These are phyloP conservation scores for Pocillopora grandis DNA, from an alignment of 92 coral and sea anemone species.

Conservation along the genomic window DNA sequence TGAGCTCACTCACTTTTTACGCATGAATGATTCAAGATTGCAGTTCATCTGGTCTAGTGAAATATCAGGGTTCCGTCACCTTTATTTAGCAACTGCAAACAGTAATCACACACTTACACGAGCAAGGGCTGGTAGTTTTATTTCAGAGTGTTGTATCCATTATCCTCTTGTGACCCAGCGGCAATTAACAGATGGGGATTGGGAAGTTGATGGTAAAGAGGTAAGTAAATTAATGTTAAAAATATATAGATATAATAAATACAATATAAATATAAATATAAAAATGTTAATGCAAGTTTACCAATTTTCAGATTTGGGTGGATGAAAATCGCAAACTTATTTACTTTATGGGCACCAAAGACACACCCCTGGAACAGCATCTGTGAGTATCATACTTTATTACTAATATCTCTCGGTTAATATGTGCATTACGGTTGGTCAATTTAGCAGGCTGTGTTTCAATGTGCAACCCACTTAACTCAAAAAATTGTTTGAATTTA, in stretches of 20 bases:
- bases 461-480: background rate
- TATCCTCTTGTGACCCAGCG: conserved; percentile 89
- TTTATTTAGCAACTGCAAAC: conserved; percentile 81
- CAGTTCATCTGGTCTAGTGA: conserved; percentile 99
- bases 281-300: background rate
- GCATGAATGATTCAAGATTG: conserved; percentile 50
- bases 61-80: conserved; percentile 93
- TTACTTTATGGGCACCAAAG: conserved; percentile 95
- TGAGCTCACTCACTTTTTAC: conserved; percentile 79
- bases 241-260: too few species aligned
- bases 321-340: conserved; percentile 84
- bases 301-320: conserved; percentile 77
- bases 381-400: conserved; percentile 64
- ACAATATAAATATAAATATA: too few species aligned
- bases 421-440: too few species aligned
- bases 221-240: conserved; percentile 29
- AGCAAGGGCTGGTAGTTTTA: conserved; percentile 61
- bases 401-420: background rate
- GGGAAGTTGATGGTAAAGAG: conserved; percentile 96
- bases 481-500: background rate
- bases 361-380: conserved; percentile 92
- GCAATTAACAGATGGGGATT: conserved; percentile 94
- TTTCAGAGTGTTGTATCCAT: conserved; percentile 78
- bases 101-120: conserved; percentile 74
- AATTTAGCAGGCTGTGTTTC: background rate